Base-by-base conservation (phyloP, 1,140 invertebrate genomes). In the Drosophila sp. region DNA sequence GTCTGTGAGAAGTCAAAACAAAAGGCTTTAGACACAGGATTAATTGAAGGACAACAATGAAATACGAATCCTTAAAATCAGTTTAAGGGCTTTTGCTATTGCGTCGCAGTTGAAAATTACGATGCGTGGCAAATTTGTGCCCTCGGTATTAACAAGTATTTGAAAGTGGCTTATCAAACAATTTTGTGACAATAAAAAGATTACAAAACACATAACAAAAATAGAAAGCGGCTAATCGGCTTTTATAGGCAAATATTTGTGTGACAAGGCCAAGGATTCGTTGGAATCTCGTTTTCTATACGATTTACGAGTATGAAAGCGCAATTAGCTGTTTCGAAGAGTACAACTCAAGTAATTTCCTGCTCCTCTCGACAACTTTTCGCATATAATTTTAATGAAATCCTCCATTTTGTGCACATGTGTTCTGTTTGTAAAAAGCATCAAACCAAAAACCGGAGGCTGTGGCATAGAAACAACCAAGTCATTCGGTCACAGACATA, bases 101-200 rank as follows among this genome's bases (percentile, higher is more conserved):
- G 50, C 14, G 61, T 16, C 36, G 21, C 46, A 51, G 46, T 34
- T 16, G 29, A 32, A 32, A 56, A 56, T 65, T 21, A 14, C n/a
- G 40, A 53, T 62, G 66, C 58, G 38, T 70, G 62, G 56, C 40
- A 72, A 64, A 67, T 67, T 65, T 87, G 62, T 82, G 66, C 71
- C 80, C 76, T 62, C 11, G 59, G 67, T 76, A 76, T 76, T 80
- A 70, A 62, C 74, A 83, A 83, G 67, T 73, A 27, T 66, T 65
- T 11, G 13, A 71, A 87, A 86, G 74, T 67, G 50, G 82, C 82
- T 86, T 86, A 81, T 63, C 78, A 73, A 70, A 59, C 59, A 77
- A 80, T 76, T 84, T 80, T 50, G 34, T 25, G 34, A 74, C 56
- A 67, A 61, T 69, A 67, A 73, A 69, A 53, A 54, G 56, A 61